Conservation (phyloP, 1,140 invertebrate species). For the Drosophila rhopaloa region DNA sequence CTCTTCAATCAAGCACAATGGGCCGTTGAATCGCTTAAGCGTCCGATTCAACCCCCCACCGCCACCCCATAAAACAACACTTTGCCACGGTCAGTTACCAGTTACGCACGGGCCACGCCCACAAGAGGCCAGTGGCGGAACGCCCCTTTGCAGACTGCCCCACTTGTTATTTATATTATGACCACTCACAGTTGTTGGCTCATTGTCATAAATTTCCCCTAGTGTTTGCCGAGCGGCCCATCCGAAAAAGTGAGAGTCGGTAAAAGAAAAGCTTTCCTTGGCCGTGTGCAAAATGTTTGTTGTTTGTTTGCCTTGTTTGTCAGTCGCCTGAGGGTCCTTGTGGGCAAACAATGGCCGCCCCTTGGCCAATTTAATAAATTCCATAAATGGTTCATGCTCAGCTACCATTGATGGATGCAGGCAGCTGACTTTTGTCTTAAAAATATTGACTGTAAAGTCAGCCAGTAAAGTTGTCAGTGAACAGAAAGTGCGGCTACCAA, state of each 20-base stretch:
- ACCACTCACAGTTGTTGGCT: conserved; percentile 78
- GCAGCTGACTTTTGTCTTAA: conserved; percentile 4
- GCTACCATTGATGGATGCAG: conserved; percentile 30
- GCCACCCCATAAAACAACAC: conserved; percentile 54
- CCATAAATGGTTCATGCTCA: conserved; percentile 70
- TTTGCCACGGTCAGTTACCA: conserved; percentile 65
- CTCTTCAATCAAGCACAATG: conserved; percentile 67
- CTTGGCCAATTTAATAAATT: conserved; percentile 78
- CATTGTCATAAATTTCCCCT: conserved; percentile 81
- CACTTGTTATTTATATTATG: conserved; percentile 81
- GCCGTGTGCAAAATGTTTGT: conserved; percentile 46
- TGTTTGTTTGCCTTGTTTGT: conserved; percentile 15
- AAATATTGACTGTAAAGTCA: conserved; percentile 27
- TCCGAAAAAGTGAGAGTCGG: conserved; percentile 31
- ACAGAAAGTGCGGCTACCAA: not conserved
- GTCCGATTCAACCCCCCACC: conserved; percentile 12
- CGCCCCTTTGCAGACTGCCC: conserved; percentile 49
- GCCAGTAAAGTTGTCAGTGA: not conserved
- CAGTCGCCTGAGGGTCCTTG: conserved; percentile 39
- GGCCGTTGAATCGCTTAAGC: conserved; percentile 51
- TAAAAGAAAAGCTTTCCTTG: conserved; percentile 49
- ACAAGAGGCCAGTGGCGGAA: conserved; percentile 1
- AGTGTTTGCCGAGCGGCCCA: conserved; percentile 70
- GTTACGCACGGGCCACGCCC: conserved; percentile 55
- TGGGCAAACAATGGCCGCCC: conserved; percentile 35